Base-by-base conservation (phyloP, 2,888 invertebrate genomes). In the Myopa testacea region DNA sequence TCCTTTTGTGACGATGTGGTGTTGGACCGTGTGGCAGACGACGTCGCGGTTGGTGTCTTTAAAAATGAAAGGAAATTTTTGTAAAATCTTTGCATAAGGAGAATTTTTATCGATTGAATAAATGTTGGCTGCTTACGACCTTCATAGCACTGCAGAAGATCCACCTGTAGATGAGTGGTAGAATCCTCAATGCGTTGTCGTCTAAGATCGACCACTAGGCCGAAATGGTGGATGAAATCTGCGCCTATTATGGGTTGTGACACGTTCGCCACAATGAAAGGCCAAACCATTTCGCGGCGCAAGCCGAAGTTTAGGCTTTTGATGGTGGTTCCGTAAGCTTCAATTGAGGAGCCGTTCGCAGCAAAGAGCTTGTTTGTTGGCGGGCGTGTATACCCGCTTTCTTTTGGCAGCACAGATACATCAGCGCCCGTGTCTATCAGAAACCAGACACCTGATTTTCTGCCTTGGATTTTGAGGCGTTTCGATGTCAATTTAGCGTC, bases 191-290 rank as follows among this genome's bases (percentile, higher is more conserved):
- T 63, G 62, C 19, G 50, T 65, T 72, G 50, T 19, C 63, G 67
- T 71, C 77, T 76, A 40, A 78, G 65, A 52, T 78, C 77, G 26
- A 81, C 77, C 2, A 78, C 38, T 6, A 81, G 75, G 4, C 77
- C 81, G 58, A 70, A 79, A 67, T 78, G 78, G 8, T 62, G 50
- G n/a, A 81, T 65, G 45, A 81, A 79, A 26, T 80, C 80, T 16
- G 78, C 78, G 4, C 81, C 79, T 16, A 78, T 26, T 19, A 80
- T 80, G 1, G 80, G 76, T 3, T 78, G 67, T 12, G 76, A 81
- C 78, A n/a, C 26, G 26, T 81, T 65, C n/a, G 78, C 80, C 12
- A 79, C 34, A 45, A 79, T 75, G 68, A 81, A 45, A 8, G 45
- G 10, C 45, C 45, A 45, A 0, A 8, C 7, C 7, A 45, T 8